phyloP scores from a whole-genome alignment of 2,888 invertebrate species.

The Tholera decimalis region DNA sequence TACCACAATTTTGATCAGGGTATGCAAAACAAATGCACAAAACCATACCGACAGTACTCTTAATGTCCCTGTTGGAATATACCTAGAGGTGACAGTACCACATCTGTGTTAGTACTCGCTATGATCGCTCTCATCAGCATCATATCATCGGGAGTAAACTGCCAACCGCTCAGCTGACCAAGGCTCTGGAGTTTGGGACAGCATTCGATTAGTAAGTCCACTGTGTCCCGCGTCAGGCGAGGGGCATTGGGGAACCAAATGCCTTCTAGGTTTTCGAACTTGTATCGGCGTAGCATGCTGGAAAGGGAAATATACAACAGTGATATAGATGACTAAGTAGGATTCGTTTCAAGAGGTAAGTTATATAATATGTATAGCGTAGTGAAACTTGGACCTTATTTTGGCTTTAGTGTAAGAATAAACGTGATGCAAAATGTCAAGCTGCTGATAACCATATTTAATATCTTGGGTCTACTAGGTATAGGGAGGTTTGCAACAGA shows the following conservation, averaged over 20 bases:
- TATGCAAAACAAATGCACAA: slow-evolving; percentile 46
- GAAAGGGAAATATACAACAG: slow-evolving; percentile 63
- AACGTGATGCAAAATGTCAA: not conserved
- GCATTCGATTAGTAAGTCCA: slow-evolving; percentile 93
- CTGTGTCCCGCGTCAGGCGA: slow-evolving; percentile 92
- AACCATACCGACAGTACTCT: slow-evolving; percentile 12
- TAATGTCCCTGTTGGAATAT: slow-evolving; percentile 88
- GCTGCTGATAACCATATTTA: too few relatives aligned
- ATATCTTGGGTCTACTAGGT: too few relatives aligned
- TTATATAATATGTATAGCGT: not conserved
- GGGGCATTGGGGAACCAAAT: slow-evolving; percentile 94
- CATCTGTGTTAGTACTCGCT: slow-evolving; percentile 92
- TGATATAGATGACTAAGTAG: not conserved
- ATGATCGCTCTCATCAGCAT: slow-evolving; percentile 93
- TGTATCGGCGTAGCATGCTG: slow-evolving; percentile 93
- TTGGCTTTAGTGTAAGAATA: not conserved
- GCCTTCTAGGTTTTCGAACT: slow-evolving; percentile 92
- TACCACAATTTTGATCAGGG: not conserved
- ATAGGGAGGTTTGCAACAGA: too few relatives aligned
- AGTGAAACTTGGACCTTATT: not conserved
- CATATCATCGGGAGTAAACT: slow-evolving; percentile 93
- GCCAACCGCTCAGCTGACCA: slow-evolving; percentile 94
- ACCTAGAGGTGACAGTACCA: slow-evolving; percentile 92
- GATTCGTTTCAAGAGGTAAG: not conserved
- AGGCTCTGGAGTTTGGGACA: slow-evolving; percentile 93